These are phyloP conservation scores for Meiosimyza platycephala DNA, from an alignment of 2,888 invertebrate species.

Conservation along the genomic window DNA sequence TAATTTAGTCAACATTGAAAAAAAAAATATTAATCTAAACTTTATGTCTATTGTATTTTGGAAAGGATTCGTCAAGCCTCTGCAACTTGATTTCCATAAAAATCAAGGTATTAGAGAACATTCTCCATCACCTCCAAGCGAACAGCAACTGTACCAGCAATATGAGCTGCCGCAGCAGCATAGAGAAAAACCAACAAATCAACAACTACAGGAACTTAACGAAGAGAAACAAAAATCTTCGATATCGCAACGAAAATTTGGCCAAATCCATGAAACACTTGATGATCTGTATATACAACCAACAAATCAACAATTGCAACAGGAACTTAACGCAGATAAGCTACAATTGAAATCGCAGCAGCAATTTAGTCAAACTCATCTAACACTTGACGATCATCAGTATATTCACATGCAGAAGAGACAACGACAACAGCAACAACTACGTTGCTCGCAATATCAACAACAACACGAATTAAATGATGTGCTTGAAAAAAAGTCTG, in stretches of 20 bases:
- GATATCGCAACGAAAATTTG: background rate
- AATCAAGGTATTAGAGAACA: slow-evolving; percentile 44
- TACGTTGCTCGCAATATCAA: background rate
- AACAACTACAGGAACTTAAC: background rate
- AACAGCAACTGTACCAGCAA: slow-evolving; percentile 24
- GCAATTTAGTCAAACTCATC: no score
- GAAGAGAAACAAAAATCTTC: background rate
- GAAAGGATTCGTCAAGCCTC: slow-evolving; percentile 48
- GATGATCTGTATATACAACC: background rate
- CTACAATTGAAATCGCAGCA: no score
- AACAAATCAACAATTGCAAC: no score
- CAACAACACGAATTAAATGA: background rate
- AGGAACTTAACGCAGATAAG: no score
- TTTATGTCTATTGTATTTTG: no score
- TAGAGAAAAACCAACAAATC: background rate
- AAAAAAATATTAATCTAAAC: no score
- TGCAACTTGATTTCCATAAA: slow-evolving; percentile 49
- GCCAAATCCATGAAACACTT: background rate
- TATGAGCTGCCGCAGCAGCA: background rate
- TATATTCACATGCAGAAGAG: background rate
- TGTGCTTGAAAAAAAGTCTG: background rate
- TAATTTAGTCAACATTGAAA: no score
- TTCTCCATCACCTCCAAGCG: slow-evolving; percentile 37
- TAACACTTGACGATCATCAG: background rate
- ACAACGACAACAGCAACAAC: background rate